These are phyloP conservation scores for Heptascelio sp. DNA, from an alignment of 2,888 invertebrate genomes.

Conservation along the genomic window DNA sequence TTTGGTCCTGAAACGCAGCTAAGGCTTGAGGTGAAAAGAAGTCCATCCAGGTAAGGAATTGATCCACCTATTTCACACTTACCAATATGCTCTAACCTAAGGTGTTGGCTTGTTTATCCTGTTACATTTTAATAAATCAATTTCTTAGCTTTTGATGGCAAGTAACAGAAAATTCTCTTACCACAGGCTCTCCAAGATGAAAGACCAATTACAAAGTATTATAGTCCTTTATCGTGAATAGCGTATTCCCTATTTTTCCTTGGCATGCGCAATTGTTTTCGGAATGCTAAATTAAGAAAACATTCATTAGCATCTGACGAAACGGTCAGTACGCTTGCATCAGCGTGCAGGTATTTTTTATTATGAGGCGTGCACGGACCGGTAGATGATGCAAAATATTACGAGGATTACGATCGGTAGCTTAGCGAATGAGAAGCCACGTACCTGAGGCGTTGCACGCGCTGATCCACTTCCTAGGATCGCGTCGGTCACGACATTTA, in stretches of 20 bases:
- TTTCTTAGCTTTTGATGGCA: too few species aligned
- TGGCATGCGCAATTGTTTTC: slow-evolving; percentile 47
- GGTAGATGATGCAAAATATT: slow-evolving; percentile 83
- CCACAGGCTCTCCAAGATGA: not conserved
- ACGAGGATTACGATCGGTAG: slow-evolving; percentile 76
- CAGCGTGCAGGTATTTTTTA: slow-evolving; percentile 79
- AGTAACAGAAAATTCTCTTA: too few species aligned
- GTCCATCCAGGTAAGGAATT: too few species aligned
- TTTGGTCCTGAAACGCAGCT: too few species aligned
- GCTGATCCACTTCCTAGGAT: slow-evolving; percentile 44
- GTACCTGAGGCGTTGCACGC: slow-evolving; percentile 50
- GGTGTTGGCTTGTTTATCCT: too few species aligned
- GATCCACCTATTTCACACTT: too few species aligned
- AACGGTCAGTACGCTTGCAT: slow-evolving; percentile 82
- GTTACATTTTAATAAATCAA: too few species aligned
- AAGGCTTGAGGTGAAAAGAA: too few species aligned
- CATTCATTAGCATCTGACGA: slow-evolving; percentile 78
- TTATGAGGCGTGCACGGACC: slow-evolving; percentile 81
- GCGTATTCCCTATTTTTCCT: slow-evolving; percentile 37
- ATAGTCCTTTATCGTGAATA: slow-evolving; percentile 49
- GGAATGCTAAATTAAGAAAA: slow-evolving; percentile 63
- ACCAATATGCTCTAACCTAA: too few species aligned
- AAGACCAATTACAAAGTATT: too few species aligned
- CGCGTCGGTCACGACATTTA: slow-evolving; percentile 21
- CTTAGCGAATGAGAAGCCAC: slow-evolving; percentile 40